Evolutionary conservation across 2,113 vertebrate species (phyloP).

Genomic region (Camelus dromedarius): DNA sequence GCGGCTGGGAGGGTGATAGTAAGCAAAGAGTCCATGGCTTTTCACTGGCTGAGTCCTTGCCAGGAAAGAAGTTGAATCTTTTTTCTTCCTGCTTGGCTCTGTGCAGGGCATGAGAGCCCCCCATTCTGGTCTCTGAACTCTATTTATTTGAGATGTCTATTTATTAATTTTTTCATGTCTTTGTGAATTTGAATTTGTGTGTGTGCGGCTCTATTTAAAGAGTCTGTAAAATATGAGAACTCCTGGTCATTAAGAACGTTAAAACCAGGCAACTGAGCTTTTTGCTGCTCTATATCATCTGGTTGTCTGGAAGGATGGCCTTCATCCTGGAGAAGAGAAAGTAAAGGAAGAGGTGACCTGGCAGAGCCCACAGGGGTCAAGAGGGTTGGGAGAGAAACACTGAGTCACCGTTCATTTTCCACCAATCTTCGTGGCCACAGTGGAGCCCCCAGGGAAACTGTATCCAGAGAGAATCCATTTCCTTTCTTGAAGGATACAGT

Average conservation of each 20-base stretch:
- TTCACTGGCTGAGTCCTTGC: too few relatives aligned
- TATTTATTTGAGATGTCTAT: too few relatives aligned
- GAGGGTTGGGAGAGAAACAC: neutral
- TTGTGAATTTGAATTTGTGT: neutral
- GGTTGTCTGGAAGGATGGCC: neutral
- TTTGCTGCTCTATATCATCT: neutral
- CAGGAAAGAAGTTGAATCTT: too few relatives aligned
- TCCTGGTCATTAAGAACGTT: neutral
- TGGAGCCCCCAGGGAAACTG: neutral
- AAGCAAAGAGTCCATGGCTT: too few relatives aligned
- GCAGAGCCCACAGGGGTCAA: too few relatives aligned
- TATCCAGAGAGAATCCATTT: neutral
- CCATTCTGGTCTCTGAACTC: too few relatives aligned
- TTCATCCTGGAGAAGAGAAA: neutral
- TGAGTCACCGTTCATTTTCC: neutral
- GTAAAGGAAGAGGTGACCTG: too few relatives aligned
- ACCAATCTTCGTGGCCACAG: neutral
- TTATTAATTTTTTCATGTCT: too few relatives aligned
- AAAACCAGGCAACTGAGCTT: neutral
- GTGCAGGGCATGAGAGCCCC: too few relatives aligned
- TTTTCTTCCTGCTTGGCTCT: too few relatives aligned
- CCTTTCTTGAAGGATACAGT: neutral
- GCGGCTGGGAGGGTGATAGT: too few relatives aligned
- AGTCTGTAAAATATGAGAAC: neutral
- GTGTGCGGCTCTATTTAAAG: neutral